Base-by-base conservation (phyloP, 2,888 invertebrate genomes). In the Acanthosoma haemorrhoidale region DNA sequence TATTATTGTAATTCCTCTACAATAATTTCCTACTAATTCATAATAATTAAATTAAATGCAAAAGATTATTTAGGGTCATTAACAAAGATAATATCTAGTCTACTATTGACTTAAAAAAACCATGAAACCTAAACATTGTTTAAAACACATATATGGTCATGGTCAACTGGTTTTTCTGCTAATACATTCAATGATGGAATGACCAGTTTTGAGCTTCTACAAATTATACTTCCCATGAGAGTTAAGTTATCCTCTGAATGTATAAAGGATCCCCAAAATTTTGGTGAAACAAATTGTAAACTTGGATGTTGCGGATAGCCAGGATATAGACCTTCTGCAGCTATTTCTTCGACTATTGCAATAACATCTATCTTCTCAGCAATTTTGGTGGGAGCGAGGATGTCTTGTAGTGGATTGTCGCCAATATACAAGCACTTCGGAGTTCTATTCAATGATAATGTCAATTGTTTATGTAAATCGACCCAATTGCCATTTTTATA, bases 381-480 rank as follows among this genome's bases (percentile, higher is more conserved):
- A 31, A 70, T 58, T 3, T 80, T 80, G 39, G 83, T 80, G 0
- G 90, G 88, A 8, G 88, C 84, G 77, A 86, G 88, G 68, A 90
- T 82, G 80, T 92, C 91, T 78, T 91, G 89, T 43, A 90, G 81
- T n/a, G 91, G 78, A 80, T 90, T 90, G 79, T 92, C 91, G 0
- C 91, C 91, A 73, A 91, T 79, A 77, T 90, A 92, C 0, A 91
- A 76, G 72, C 86, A 85, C 75, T 83, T 83, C 0, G 86, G 86
- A 66, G 83, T 76, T 72, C 80, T 80, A 0, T 78, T 75, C 11
- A 80, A 78, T 68, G 81, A 77, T 73, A 77, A 78, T 41, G 79
- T 76, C 36, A 87, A 78, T 68, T 84, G 81, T n/a, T 79, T 74
- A 13, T 80, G 76, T 51, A 88, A 68, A 70, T 84, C 85, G 3